Percentiles rank a stretch among this genome's conserved stretches.
These are phyloP conservation scores for Thymelicus acteon DNA, from an alignment of 2,888 invertebrate genomes.

Conservation along the genomic window DNA sequence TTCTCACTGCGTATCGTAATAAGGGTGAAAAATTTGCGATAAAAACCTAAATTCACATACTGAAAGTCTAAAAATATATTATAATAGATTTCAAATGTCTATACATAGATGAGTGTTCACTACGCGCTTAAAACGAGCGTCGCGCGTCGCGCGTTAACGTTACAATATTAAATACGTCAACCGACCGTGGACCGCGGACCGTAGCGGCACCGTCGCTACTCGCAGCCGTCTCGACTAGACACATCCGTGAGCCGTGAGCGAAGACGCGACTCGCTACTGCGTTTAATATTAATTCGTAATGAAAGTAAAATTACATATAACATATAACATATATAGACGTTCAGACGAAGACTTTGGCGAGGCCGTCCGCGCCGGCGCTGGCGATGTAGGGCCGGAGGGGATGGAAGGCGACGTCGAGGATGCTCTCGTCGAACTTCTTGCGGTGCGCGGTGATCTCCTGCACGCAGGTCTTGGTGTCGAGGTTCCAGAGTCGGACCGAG, in stretches of 20 bases:
- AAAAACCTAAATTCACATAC: slow-evolving; percentile 82
- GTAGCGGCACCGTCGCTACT: slow-evolving; percentile 42
- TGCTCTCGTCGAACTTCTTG: slow-evolving; percentile 99
- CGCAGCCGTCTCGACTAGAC: slow-evolving; percentile 48
- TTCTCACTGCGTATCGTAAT: slow-evolving; percentile 75
- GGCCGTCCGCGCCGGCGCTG: slow-evolving; percentile 99
- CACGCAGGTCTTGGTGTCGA: slow-evolving; percentile 99
- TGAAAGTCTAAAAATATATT: slow-evolving; percentile 84
- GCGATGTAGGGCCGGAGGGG: slow-evolving; percentile 99
- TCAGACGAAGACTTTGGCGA: slow-evolving; percentile 99
- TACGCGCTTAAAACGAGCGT: slow-evolving; percentile 70
- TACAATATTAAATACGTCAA: slow-evolving; percentile 72
- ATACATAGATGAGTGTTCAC: slow-evolving; percentile 82
- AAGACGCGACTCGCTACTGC: slow-evolving; percentile 45
- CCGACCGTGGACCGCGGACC: slow-evolving; percentile 33
- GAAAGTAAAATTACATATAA: slow-evolving; percentile 56
- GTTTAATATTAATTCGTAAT: slow-evolving; percentile 44
- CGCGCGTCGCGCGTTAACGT: slow-evolving; percentile 60
- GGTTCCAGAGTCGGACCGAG: slow-evolving; percentile 99
- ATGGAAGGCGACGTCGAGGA: slow-evolving; percentile 99
- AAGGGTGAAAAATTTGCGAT: slow-evolving; percentile 80
- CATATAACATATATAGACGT: slow-evolving; percentile 53
- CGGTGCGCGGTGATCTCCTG: slow-evolving; percentile 99
- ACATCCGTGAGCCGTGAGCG: too few species aligned
- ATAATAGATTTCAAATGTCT: slow-evolving; percentile 84